Base-by-base conservation (phyloP, 2,113 vertebrate species). In the Heterotis niloticus region DNA sequence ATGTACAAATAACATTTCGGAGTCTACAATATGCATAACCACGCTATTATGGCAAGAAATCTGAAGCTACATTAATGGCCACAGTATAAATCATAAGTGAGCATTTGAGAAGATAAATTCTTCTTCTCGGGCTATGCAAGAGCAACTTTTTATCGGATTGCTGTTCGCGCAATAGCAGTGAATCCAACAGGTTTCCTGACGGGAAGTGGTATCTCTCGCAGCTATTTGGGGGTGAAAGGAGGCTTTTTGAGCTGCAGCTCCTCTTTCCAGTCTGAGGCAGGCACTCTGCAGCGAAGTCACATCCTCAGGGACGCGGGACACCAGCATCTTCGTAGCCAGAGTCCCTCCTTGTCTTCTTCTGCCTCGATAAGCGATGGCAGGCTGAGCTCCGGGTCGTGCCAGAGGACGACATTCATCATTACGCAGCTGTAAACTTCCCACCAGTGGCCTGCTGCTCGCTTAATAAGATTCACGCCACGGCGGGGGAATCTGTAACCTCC, bases 391-490 rank as follows among this genome's bases (percentile, higher is more conserved):
- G 83, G 86, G 89, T 88, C 86, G 89, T 85, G 84, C 76, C 82
- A 83, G 82, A 76, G 88, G 88, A 85, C 26, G 67, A 87, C 84
- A 90, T 91, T 91, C 84, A 88, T 89, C 89, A 90, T 87, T 82
- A 83, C 88, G 89, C 86, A 89, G 89, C 90, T 85, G 88, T 89
- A 89, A 87, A 91, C 89, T 91, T 90, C 90, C 91, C 91, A 83
- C 87, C 87, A 91, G 92, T 84, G 86, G 88, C 89, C 90, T 91
- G 90, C 91, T 91, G 91, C 91, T 92, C 80, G 44, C 81, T 86
- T 92, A 92, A 92, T 90, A 89, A 91, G 89, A 90, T 91, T 85
- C 89, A 88, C 88, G 85, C 87, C 87, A 86, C 81, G 56, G 4
- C 84, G 87, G 86, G 89, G 86, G 4, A 28, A n/a, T 14, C 73